Base-by-base conservation (phyloP, 1,140 invertebrate genomes). In the Drosophila rufa region DNA sequence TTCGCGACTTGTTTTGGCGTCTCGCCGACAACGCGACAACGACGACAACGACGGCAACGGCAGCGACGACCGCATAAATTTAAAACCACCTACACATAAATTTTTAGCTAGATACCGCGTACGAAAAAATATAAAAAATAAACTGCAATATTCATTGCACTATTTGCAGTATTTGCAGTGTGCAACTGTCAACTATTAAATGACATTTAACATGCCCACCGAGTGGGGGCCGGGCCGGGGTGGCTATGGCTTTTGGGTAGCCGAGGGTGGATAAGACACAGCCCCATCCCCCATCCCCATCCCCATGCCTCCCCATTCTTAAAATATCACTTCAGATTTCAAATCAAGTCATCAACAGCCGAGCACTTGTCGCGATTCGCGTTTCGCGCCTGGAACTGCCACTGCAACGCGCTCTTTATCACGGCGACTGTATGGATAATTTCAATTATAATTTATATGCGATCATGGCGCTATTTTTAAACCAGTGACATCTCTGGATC, bases 121-220 rank as follows among this genome's bases (percentile, higher is more conserved):
- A 61, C 64, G 22, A 38, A 75, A 46, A 45, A 64, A 59, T 14
- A 56, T 56, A 48, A 73, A 75, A 66, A 85, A 82, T 80, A 77
- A 87, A 87, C 77, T 83, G 83, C 84, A 87, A 87, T 89, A 78
- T 89, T 80, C 80, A 89, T 70, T 68, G 67, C 67, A 55, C 50
- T 71, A 75, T 42, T 64, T 74, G 57, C 62, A 84, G 56, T 61
- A 75, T 53, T 61, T 66, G 70, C 71, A 85, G 84, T 85, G 84
- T 89, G 84, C 84, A 87, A 87, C 84, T 89, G 84, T 87, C 84
- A 89, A 90, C 84, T 89, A 89, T 89, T 89, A 89, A 89, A 89
- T 89, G 84, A 89, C 84, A 89, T 89, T 89, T 89, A 89, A 90
- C 85, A 89, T 89, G 84, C 84, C 84, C 87, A 83, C 80, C 65